Conservation (phyloP, 1,140 invertebrate species). For the Sycobia sp. region DNA sequence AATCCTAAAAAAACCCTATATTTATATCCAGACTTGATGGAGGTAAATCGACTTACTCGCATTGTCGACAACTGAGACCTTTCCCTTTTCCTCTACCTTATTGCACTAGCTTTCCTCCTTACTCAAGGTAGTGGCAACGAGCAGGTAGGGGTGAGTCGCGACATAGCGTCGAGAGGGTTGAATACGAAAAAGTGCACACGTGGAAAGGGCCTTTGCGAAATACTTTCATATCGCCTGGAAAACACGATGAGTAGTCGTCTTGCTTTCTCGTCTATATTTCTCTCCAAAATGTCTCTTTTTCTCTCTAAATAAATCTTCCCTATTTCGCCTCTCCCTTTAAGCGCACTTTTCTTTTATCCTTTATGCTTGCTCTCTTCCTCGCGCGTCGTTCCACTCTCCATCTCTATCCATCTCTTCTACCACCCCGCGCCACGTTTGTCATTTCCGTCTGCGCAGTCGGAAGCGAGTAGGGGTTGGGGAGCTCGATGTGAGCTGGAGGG, state of each 20-base stretch:
- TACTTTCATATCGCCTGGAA: conserved; percentile 10
- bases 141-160: too few species aligned
- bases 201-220: background rate
- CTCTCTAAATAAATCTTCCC: conserved; percentile 10
- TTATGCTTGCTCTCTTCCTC: background rate
- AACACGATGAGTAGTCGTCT: conserved; percentile 19
- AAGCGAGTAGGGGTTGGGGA: too few species aligned
- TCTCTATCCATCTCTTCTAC: too few species aligned
- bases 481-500: too few species aligned
- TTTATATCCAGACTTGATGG: background rate
- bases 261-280: conserved; percentile 19
- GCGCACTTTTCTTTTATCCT: too few species aligned
- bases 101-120: too few species aligned
- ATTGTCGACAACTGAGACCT: background rate
- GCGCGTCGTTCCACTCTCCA: too few species aligned
- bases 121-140: too few species aligned
- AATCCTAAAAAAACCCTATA: background rate
- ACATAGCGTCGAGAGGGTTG: too few species aligned
- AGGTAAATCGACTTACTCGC: background rate
- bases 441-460: conserved; percentile 6
- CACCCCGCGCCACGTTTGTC: conserved; percentile 18
- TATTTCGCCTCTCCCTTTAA: too few species aligned
- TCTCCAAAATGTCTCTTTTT: background rate
- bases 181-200: background rate
- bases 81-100: too few species aligned